Evolutionary conservation across 2,113 vertebrate genomes (phyloP).

Genomic region (Zootoca vivipara): DNA sequence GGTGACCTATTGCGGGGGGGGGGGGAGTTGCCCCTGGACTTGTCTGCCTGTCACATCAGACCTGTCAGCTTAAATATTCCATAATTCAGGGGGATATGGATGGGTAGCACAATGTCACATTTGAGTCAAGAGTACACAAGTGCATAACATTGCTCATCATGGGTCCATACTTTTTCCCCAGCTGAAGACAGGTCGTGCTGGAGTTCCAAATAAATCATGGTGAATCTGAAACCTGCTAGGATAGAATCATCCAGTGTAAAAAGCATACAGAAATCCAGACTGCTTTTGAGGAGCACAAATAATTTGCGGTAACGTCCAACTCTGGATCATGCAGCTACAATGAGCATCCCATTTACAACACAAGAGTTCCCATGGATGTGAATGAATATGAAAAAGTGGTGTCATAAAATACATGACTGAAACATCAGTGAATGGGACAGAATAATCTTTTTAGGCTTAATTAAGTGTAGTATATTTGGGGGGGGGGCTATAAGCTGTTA

Average conservation of each 20-base stretch:
- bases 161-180: accelerated
- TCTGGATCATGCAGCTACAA: not conserved
- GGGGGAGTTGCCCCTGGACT: constrained; percentile 35
- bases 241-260: not conserved
- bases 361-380: not conserved
- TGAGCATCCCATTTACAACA: not conserved
- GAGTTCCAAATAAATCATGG: not conserved
- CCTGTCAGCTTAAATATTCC: constrained; percentile 14
- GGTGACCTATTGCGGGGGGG: constrained; percentile 47
- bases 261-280: not conserved
- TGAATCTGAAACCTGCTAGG: not conserved
- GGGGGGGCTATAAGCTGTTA: too few relatives aligned
- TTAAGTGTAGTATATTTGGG: too few relatives aligned
- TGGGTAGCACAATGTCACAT: constrained; percentile 25
- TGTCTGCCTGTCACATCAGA: constrained; percentile 32
- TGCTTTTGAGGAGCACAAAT: not conserved
- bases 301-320: not conserved
- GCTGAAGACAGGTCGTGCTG: not conserved
- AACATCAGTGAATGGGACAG: not conserved
- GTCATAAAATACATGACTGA: not conserved
- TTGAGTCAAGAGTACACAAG: not conserved
- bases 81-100: constrained; percentile 16
- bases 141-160: not conserved
- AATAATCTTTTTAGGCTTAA: too few relatives aligned
- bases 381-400: not conserved